A percentile compares a stretch with the other conserved stretches of the same genome.
phyloP scores from a whole-genome alignment of 2,888 invertebrate species.

The Oscheius sp. region DNA sequence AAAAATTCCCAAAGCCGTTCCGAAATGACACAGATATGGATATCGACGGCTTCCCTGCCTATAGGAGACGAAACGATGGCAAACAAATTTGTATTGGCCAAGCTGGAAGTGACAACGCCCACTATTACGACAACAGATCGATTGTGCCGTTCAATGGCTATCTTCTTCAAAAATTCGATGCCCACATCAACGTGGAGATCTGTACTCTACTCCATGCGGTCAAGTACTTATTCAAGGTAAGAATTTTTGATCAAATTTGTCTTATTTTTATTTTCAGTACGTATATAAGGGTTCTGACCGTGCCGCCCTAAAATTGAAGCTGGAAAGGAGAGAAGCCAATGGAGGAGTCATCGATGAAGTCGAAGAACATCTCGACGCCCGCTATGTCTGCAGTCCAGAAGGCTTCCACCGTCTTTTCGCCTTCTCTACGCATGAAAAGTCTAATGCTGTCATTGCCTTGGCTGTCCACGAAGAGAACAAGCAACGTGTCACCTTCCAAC shows the following conservation, averaged over 20 bases:
- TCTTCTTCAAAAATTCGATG: conserved; percentile 50
- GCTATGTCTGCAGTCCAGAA: conserved; percentile 50
- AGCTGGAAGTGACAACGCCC: neutral
- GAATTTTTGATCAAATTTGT: conserved; percentile 40
- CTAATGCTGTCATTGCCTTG: conserved; percentile 12
- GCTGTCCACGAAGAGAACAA: neutral
- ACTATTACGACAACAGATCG: conserved; percentile 66
- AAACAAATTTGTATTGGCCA: conserved; percentile 16
- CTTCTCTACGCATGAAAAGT: neutral
- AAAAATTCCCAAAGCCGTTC: conserved; percentile 73
- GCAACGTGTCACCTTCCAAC: neutral
- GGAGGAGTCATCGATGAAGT: conserved; percentile 41
- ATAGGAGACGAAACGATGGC: conserved; percentile 66
- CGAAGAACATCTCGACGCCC: conserved; percentile 35
- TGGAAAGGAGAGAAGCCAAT: neutral
- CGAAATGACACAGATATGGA: conserved; percentile 63
- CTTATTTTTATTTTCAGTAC: conserved; percentile 36
- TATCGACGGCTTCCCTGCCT: conserved; percentile 73
- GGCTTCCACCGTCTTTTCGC: conserved; percentile 40
- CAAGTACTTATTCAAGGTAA: conserved; percentile 52
- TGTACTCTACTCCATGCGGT: conserved; percentile 63
- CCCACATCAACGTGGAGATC: conserved; percentile 67
- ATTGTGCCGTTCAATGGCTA: conserved; percentile 73
- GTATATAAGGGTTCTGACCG: conserved; percentile 61
- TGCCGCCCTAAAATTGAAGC: neutral